Evolutionary conservation across 2,797 vertebrate genomes (phyloP).

Genomic region (Schizopygopsis malacanthus): DNA sequence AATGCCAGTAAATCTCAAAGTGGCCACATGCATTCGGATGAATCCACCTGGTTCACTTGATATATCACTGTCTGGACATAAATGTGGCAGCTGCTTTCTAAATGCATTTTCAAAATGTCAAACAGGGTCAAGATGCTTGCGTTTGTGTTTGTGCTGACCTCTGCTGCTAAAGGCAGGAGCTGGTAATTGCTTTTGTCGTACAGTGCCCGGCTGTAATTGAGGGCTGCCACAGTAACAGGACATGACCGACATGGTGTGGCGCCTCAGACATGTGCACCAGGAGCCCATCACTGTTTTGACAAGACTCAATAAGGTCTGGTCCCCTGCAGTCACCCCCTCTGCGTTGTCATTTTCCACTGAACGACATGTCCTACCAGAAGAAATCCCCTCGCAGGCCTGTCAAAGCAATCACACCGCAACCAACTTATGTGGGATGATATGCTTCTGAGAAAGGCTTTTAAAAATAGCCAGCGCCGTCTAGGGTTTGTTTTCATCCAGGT

Average conservation of each 20-base stretch:
- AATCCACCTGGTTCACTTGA: neutral
- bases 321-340: slow-evolving; percentile 24
- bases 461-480: slow-evolving; percentile 33
- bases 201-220: slow-evolving; percentile 24
- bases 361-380: slow-evolving; percentile 37
- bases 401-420: slow-evolving; percentile 38
- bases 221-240: slow-evolving; percentile 26
- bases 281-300: slow-evolving; percentile 50
- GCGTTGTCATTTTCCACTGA: slow-evolving; percentile 53
- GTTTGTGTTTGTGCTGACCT: slow-evolving; percentile 37
- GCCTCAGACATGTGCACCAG: slow-evolving; percentile 40
- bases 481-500: slow-evolving; percentile 31
- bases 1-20: neutral
- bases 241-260: neutral
- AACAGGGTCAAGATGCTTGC: neutral
- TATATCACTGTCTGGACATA: neutral
- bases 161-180: slow-evolving; percentile 30
- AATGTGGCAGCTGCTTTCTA: slow-evolving; percentile 6
- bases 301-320: slow-evolving; percentile 46
- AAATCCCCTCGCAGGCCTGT: slow-evolving; percentile 54
- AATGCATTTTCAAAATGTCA: slow-evolving; percentile 31
- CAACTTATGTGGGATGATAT: slow-evolving; percentile 44
- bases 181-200: slow-evolving; percentile 41
- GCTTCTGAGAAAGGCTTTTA: slow-evolving; percentile 31
- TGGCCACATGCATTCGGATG: neutral